Evolutionary conservation across 2,888 invertebrate genomes (phyloP).

Genomic region (Drosophila setosimentum): DNA sequence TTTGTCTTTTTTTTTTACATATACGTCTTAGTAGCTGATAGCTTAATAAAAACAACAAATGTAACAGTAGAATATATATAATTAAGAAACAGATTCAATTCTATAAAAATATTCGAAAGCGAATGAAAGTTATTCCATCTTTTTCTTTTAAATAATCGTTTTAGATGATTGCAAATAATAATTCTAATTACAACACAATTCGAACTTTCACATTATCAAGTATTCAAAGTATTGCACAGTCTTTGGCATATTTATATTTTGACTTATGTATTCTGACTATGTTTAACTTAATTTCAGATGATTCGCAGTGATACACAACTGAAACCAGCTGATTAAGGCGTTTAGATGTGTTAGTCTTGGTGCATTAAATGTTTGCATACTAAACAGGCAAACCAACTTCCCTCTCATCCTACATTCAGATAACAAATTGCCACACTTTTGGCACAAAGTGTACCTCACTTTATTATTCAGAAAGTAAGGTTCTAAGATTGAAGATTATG

Average conservation of each 20-base stretch:
- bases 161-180: background rate
- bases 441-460: background rate
- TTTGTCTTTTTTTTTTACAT: background rate
- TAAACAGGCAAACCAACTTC: background rate
- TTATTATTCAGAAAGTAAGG: background rate
- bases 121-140: background rate
- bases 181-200: background rate
- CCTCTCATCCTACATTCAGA: background rate
- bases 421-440: background rate
- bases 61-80: background rate
- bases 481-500: background rate
- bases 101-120: too few relatives aligned
- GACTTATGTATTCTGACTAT: background rate
- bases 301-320: conserved; percentile 6
- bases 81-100: too few relatives aligned
- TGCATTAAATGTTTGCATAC: conserved; percentile 15
- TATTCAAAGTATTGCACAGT: background rate
- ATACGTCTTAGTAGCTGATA: background rate
- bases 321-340: conserved; percentile 9
- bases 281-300: conserved; percentile 13
- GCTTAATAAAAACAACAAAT: background rate
- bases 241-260: background rate
- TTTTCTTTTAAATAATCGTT: background rate
- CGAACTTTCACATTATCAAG: background rate
- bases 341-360: background rate